A percentile compares a stretch with the other conserved stretches of the same genome.
Evolutionary conservation across 2,113 vertebrate genomes (phyloP).

Genomic region (Melierax canorus): DNA sequence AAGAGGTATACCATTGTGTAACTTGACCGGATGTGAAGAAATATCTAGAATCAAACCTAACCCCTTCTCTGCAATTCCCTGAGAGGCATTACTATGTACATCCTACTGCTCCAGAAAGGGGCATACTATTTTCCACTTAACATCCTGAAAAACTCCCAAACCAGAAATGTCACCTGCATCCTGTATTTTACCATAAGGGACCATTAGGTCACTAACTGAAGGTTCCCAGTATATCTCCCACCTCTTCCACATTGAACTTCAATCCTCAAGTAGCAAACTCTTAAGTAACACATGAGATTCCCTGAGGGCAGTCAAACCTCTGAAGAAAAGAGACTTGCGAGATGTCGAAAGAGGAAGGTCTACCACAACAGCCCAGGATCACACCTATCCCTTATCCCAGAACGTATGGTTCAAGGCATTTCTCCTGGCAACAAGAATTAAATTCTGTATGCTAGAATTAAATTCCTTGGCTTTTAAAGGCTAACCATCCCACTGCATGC

Average conservation of each 20-base stretch:
- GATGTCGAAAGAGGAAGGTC: accelerated
- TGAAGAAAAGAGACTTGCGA: neutral
- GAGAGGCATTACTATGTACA: neutral
- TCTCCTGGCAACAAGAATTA: neutral
- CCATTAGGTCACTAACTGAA: neutral
- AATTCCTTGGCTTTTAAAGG: neutral
- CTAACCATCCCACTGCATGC: neutral
- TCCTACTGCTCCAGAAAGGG: neutral
- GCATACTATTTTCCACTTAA: neutral
- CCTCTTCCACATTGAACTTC: neutral
- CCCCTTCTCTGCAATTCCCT: neutral
- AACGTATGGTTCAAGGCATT: neutral
- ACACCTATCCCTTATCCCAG: neutral
- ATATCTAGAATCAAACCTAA: neutral
- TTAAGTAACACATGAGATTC: neutral
- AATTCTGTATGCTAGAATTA: neutral
- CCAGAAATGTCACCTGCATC: neutral
- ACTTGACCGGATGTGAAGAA: neutral
- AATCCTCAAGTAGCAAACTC: neutral
- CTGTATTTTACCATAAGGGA: neutral
- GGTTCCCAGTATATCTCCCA: accelerated
- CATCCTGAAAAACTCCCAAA: neutral
- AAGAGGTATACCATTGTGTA: neutral
- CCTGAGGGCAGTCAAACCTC: neutral
- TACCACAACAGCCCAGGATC: neutral